Evolutionary conservation across 2,797 vertebrate species (phyloP).

Genomic region (Tauraco hartlaubi): DNA sequence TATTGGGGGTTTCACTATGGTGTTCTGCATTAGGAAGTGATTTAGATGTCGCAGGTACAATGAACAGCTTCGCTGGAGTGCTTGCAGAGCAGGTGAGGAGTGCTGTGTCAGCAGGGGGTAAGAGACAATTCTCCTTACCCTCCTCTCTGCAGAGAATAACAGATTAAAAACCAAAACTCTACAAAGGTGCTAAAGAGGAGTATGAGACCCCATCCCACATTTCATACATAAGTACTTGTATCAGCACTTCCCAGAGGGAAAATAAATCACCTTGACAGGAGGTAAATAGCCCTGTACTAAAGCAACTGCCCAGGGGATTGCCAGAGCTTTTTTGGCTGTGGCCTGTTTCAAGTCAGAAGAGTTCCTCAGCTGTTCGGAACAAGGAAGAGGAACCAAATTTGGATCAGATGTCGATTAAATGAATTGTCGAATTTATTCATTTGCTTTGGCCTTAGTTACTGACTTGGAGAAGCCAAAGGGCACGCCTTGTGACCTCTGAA

Average conservation of each 20-base stretch:
- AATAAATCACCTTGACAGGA: not conserved
- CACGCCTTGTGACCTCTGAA: not conserved
- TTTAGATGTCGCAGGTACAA: not conserved
- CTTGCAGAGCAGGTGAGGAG: not conserved
- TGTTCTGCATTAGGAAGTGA: not conserved
- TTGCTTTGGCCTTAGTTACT: not conserved
- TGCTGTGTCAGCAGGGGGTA: not conserved
- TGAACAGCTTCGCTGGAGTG: not conserved
- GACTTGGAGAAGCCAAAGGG: not conserved
- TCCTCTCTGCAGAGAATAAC: not conserved
- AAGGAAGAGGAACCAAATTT: not conserved
- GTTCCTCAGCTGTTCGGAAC: not conserved
- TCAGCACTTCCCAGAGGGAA: not conserved
- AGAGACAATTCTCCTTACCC: not conserved
- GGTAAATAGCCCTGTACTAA: not conserved
- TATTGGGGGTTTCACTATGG: rapidly evolving
- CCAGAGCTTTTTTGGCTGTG: not conserved
- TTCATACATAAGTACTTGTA: not conserved
- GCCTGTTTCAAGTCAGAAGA: not conserved
- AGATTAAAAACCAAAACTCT: not conserved
- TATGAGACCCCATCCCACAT: not conserved
- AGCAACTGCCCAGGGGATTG: not conserved
- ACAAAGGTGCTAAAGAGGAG: not conserved
- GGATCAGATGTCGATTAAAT: not conserved
- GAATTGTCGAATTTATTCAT: not conserved